Evolutionary conservation across 1,140 invertebrate genomes (phyloP).

Genomic region (Pseudomyrmex flavicornis): DNA sequence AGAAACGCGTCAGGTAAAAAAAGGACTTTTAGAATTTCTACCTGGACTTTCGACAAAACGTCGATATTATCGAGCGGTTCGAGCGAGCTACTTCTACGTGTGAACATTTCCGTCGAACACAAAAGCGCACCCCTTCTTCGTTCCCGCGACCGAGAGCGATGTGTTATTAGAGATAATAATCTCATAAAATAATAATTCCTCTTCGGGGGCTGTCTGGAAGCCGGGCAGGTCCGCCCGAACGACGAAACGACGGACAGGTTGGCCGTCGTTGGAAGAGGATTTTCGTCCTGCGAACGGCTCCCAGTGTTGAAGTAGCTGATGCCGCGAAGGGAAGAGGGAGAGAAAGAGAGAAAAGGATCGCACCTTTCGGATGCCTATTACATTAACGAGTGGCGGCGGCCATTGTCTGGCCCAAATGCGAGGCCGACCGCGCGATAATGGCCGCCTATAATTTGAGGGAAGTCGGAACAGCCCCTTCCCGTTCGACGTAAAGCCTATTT

Average conservation of each 20-base stretch:
- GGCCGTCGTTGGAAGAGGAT: slow-evolving; percentile 62
- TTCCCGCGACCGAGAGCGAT: slow-evolving; percentile 52
- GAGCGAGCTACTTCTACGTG: slow-evolving; percentile 39
- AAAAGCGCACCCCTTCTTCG: slow-evolving; percentile 57
- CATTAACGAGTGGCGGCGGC: slow-evolving; percentile 82
- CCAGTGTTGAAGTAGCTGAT: slow-evolving; percentile 65
- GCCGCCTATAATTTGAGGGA: slow-evolving; percentile 79
- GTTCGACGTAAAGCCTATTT: slow-evolving; percentile 49
- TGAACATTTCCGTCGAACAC: slow-evolving; percentile 49
- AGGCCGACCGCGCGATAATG: slow-evolving; percentile 78
- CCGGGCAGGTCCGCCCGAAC: slow-evolving; percentile 64
- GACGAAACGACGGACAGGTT: slow-evolving; percentile 62
- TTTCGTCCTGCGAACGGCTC: slow-evolving; percentile 70
- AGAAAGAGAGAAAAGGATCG: slow-evolving; percentile 65
- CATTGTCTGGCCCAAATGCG: slow-evolving; percentile 81
- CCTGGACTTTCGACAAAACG: slow-evolving; percentile 44
- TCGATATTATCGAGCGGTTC: slow-evolving; percentile 48
- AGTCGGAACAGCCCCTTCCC: slow-evolving; percentile 48
- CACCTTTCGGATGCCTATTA: slow-evolving; percentile 82
- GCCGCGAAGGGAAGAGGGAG: slow-evolving; percentile 53
- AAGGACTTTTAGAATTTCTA: slow-evolving; percentile 39
- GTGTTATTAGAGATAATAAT: slow-evolving; percentile 85
- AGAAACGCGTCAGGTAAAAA: slow-evolving; percentile 15
- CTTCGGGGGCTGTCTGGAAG: slow-evolving; percentile 65
- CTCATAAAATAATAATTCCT: slow-evolving; percentile 83